Base-by-base conservation (phyloP, 2,888 invertebrate species). In the Melinaea marsaeus region DNA sequence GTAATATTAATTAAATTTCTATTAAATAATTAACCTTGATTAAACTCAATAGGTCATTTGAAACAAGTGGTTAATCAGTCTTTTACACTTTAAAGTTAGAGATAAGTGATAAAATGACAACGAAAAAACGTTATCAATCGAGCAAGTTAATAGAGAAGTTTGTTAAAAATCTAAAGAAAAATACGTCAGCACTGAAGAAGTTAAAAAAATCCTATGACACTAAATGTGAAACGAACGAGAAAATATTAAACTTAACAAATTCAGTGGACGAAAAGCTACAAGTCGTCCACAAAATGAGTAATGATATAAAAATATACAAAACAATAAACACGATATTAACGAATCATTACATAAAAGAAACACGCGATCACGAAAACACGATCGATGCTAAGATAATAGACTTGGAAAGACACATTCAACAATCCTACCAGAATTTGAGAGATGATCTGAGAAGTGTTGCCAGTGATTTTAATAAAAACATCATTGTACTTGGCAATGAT, bases 271-370 rank as follows among this genome's bases (percentile, higher is more conserved):
- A 90, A n/a, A 90, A 90, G 80, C 80, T 90, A 35, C 88, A 90
- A 46, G 74, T 86, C 0, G 85, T 90, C 0, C 79, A 86, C 63
- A 90, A 89, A 75, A 71, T 90, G 58, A 75, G 90, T 64, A 90
- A 84, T 75, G 90, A 90, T 58, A 89, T 90, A 0, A 90, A 88
- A 81, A 88, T 90, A 71, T 90, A 85, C 56, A 83, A 79, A 81
- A 89, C 90, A 0, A 85, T 90, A 2, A 90, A 90, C 63, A 89
- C 90, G 0, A 85, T 90, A 13, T 60, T 90, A n/a, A 88, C 89
- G 0, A 89, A 90, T 55, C 88, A 90, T 69, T 90, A 90, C 13
- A 81, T 90, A 54, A 90, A 88, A 75, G 79, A 85, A 57, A 90
- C 88, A 0, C 82, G 76, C 74, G 81, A 88, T 35, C 85, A 88